Conservation (phyloP, 2,888 invertebrate genomes). For the Ypsolopha sequella region DNA sequence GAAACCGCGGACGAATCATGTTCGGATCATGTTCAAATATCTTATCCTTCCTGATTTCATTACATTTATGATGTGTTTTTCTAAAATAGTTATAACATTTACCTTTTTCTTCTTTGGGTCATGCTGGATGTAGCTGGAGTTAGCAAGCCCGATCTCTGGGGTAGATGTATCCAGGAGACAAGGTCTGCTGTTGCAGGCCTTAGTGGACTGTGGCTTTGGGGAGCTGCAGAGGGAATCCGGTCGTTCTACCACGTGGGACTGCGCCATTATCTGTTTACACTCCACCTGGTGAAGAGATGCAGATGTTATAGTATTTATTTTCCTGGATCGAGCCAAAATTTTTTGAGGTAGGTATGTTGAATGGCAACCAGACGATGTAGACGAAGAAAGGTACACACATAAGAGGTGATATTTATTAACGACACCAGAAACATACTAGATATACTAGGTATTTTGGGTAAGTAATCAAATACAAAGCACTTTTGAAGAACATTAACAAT, state of each 20-base stretch:
- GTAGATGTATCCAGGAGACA: conserved; percentile 80
- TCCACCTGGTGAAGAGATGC: conserved; percentile 59
- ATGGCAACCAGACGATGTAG: no score
- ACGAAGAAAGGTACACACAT: no score
- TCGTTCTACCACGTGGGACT: conserved; percentile 89
- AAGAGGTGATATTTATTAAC: no score
- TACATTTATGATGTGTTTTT: background rate
- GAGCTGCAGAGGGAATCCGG: conserved; percentile 81
- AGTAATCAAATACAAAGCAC: no score
- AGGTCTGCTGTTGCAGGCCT: conserved; percentile 87
- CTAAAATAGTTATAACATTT: background rate
- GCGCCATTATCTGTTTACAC: conserved; percentile 94
- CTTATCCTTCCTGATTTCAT: background rate
- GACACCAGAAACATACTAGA: no score
- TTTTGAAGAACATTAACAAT: no score
- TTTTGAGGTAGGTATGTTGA: no score
- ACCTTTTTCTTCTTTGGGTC: conserved; percentile 84
- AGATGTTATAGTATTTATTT: no score
- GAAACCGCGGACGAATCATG: no score
- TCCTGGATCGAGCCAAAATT: no score
- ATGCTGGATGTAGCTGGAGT: conserved; percentile 87
- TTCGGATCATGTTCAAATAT: no score
- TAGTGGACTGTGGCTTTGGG: conserved; percentile 80
- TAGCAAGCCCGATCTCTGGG: conserved; percentile 82
- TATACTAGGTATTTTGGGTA: no score